Percentiles rank a stretch among this genome's conserved stretches.
phyloP scores from a whole-genome alignment of 92 coral and sea anemone species.

The Epizoanthus scotinus region DNA sequence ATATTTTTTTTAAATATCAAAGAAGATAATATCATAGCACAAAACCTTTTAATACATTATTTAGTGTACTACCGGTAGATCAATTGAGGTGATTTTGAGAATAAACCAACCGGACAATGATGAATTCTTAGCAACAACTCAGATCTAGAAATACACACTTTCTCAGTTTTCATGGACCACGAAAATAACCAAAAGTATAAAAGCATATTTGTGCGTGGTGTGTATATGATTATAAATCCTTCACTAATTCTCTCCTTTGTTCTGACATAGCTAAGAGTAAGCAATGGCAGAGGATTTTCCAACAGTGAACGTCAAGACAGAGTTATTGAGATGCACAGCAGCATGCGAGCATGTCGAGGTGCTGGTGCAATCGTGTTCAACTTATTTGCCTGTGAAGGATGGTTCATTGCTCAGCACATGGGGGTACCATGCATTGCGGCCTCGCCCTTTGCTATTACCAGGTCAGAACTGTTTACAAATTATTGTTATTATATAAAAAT shows the following conservation, averaged over 20 bases:
- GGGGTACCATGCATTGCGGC: slow-evolving; percentile 80
- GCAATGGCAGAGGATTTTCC: slow-evolving; percentile 82
- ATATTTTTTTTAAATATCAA: no score
- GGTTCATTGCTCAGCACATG: slow-evolving; percentile 82
- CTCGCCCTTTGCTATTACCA: slow-evolving; percentile 90
- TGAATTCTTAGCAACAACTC: no score
- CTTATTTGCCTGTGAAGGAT: slow-evolving; percentile 91
- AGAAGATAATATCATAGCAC: no score
- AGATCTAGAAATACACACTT: no score
- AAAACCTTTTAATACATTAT: no score
- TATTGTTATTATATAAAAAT: background rate
- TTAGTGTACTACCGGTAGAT: no score
- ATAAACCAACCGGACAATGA: no score
- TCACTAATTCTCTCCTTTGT: background rate
- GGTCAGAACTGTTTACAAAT: slow-evolving; percentile 51
- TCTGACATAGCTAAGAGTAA: slow-evolving; percentile 74
- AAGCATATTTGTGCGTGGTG: no score
- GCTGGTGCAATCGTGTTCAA: slow-evolving; percentile 87
- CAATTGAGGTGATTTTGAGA: no score
- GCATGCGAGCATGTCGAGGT: slow-evolving; percentile 79
- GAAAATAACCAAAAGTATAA: no score
- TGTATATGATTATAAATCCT: no score
- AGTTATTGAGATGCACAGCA: slow-evolving; percentile 81
- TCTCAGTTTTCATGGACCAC: no score
- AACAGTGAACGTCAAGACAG: slow-evolving; percentile 75